Percentiles rank a stretch among this genome's conserved stretches.
These are phyloP conservation scores for Novumbra hubbsi DNA, from an alignment of 2,797 vertebrate species.

Conservation along the genomic window DNA sequence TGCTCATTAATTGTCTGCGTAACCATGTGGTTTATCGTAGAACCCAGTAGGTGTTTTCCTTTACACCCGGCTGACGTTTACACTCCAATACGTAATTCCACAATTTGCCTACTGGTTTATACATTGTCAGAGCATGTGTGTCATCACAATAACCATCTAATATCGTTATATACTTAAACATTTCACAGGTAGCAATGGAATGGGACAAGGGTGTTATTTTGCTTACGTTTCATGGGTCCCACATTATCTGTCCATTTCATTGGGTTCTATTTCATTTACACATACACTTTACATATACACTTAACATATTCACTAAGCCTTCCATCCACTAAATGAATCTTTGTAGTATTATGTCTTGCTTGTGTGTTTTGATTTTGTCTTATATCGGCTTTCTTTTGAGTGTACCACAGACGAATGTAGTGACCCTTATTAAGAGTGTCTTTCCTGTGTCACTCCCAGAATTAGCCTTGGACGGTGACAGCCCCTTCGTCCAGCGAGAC, in stretches of 20 bases:
- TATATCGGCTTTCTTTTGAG: conserved; percentile 20
- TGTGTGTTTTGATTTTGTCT: conserved; percentile 7
- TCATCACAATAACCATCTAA: no score
- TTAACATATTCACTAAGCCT: not conserved
- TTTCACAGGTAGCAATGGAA: no score
- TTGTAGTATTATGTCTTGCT: not conserved
- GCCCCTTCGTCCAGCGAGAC: conserved; percentile 3
- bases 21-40: no score
- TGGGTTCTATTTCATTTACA: not conserved
- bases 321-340: conserved; percentile 3
- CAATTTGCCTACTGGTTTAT: no score
- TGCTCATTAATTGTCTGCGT: no score
- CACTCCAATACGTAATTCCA: no score
- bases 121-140: no score
- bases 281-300: not conserved
- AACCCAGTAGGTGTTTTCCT: no score
- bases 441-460: conserved; percentile 28
- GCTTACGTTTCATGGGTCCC: not conserved
- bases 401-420: not conserved
- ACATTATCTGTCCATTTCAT: not conserved
- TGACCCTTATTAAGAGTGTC: conserved; percentile 21
- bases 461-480: conserved; percentile 10
- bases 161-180: no score
- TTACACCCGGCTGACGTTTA: no score
- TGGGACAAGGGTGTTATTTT: no score